A percentile compares a stretch with the other conserved stretches of the same genome.
These are phyloP conservation scores for Enteromius radiatus DNA, from an alignment of 2,797 vertebrate species.

Conservation along the genomic window DNA sequence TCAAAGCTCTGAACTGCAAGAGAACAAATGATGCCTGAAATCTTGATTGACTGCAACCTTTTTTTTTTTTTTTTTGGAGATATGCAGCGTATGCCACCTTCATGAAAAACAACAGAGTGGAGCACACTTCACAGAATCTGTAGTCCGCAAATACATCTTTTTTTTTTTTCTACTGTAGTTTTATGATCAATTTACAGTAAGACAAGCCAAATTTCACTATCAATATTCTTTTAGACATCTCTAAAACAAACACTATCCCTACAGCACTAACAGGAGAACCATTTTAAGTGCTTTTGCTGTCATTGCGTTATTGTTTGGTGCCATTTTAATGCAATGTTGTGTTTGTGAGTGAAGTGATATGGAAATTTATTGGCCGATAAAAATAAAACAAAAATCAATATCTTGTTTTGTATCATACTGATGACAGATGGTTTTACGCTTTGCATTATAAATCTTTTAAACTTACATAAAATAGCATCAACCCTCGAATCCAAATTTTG, in stretches of 20 bases:
- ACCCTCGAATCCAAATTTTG: neutral
- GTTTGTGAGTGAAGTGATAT: neutral
- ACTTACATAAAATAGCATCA: neutral
- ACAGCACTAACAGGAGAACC: neutral
- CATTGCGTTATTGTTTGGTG: neutral
- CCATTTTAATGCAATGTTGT: neutral
- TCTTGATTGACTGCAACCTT: constrained; percentile 22
- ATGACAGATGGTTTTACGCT: neutral
- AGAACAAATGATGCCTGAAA: constrained; percentile 29
- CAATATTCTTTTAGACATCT: neutral
- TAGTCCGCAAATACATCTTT: neutral
- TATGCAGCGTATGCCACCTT: neutral
- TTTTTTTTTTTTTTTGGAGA: neutral
- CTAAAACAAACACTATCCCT: neutral
- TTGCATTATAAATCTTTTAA: neutral
- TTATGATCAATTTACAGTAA: neutral
- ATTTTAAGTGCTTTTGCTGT: neutral
- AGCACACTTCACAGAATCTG: neutral
- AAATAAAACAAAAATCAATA: neutral
- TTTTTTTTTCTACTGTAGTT: neutral
- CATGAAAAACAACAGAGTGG: neutral
- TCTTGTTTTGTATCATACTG: neutral
- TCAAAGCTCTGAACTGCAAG: constrained; percentile 10
- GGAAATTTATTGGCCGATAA: neutral
- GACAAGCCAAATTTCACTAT: neutral